Base-by-base conservation (phyloP, 2,888 invertebrate species). In the Adelphocoris suturalis region DNA sequence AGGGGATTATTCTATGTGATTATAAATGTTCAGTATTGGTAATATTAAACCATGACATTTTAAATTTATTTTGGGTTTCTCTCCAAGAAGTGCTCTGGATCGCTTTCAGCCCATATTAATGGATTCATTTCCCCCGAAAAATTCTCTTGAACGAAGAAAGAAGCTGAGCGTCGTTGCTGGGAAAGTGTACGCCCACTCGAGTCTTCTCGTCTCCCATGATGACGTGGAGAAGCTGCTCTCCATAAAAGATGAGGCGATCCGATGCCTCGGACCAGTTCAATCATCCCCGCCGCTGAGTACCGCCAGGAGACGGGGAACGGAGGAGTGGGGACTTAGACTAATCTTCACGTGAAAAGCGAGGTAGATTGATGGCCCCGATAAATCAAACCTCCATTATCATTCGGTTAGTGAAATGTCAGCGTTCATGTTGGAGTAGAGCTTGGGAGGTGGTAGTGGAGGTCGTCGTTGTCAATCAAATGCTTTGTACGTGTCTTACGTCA, bases 341-440 rank as follows among this genome's bases (percentile, higher is more conserved):
- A 81, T 81, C 81, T 81, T 81, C 19, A 48, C 61, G 12, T 48
- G 81, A 81, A 81, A 81, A 81, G 81, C 46, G 81, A 81, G 48
- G 81, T 81, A 81, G 81, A 81, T 81, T 81, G 81, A 81, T 81
- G 81, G 48, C 48, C 46, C 48, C 81, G 81, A 81, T 81, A 81
- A 81, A 81, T 81, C 81, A 81, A 81, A 81, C 81, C 12, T 37
- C 46, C 47, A 81, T 81, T 81, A 81, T 48, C 81, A 47, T 48
- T 81, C 81, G 81, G 81, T 81, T 81, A 81, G 48, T 81, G 81
- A 48, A 81, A 48, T 81, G 81, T 81, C 81, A 81, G 81, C 47
- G 47, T 16, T 52, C 52, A 13, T 1, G 52, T 52, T 52, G 1
- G 52, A 16, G 52, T 3, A 37, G n/a, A n/a, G n/a, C n/a, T n/a